phyloP scores from a whole-genome alignment of 2,113 vertebrate genomes.

The Vidua chalybeata region DNA sequence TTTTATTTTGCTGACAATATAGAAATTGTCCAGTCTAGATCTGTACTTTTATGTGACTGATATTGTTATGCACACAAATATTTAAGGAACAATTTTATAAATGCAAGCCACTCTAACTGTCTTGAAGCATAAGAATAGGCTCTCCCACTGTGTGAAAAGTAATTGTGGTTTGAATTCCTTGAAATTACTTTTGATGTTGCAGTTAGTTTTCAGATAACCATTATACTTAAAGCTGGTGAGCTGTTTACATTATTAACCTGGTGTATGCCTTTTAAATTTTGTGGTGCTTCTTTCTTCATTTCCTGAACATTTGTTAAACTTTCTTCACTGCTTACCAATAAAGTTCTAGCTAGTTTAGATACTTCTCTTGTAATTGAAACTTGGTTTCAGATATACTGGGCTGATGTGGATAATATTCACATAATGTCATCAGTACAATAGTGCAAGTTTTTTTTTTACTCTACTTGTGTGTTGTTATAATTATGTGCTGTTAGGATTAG shows the following conservation, averaged over 20 bases:
- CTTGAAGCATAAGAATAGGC: not conserved
- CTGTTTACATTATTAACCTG: not conserved
- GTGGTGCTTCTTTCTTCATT: not conserved
- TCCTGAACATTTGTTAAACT: not conserved
- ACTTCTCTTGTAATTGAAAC: not conserved
- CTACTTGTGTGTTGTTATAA: not conserved
- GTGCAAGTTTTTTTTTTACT: not conserved
- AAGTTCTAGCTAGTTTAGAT: not conserved
- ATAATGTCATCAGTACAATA: not conserved
- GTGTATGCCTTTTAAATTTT: not conserved
- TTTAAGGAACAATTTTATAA: not conserved
- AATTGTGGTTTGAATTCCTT: not conserved
- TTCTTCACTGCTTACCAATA: not conserved
- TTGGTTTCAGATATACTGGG: not conserved
- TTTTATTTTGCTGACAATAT: not conserved
- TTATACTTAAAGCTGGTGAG: not conserved
- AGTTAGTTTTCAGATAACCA: not conserved
- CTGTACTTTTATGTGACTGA: not conserved
- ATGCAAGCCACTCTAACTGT: not conserved
- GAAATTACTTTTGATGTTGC: not conserved
- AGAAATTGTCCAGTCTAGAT: not conserved
- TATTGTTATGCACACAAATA: not conserved
- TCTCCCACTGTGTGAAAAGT: not conserved
- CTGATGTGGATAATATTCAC: not conserved
- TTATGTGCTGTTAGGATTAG: not conserved